Percentiles rank a stretch among this genome's conserved stretches.
phyloP scores from a whole-genome alignment of 1,140 invertebrate species.

The Diachasmimorpha longicaudata region DNA sequence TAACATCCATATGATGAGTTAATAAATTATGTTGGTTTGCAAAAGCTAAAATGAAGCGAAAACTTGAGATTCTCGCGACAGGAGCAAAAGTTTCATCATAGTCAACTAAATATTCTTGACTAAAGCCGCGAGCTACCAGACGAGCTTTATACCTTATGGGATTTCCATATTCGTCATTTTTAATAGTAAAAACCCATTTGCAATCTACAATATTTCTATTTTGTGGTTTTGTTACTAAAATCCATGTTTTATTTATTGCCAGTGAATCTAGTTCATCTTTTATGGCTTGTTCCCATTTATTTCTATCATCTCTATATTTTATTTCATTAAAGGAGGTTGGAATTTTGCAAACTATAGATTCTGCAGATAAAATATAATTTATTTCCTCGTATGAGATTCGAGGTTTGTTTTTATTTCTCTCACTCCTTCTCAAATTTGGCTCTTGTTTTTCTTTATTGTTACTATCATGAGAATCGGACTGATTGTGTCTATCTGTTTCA shows the following conservation, averaged over 20 bases:
- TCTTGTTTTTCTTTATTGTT: not conserved
- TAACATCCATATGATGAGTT: conserved; percentile 49
- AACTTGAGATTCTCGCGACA: conserved; percentile 26
- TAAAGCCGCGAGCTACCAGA: conserved; percentile 55
- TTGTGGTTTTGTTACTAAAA: conserved; percentile 42
- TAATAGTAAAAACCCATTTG: conserved; percentile 30
- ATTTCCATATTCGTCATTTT: conserved; percentile 38
- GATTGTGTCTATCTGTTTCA: not conserved
- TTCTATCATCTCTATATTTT: conserved; percentile 39
- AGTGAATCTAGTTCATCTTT: conserved; percentile 51
- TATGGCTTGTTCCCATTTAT: conserved; percentile 49
- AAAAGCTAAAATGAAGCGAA: conserved; percentile 54
- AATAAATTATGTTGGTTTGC: conserved; percentile 56
- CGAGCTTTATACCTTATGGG: conserved; percentile 51
- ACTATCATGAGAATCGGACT: not conserved
- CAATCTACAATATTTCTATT: conserved; percentile 43
- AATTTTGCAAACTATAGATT: conserved; percentile 25
- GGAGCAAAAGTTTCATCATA: conserved; percentile 43
- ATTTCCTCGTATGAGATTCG: conserved; percentile 36
- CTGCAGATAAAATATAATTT: conserved; percentile 25
- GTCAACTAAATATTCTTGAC: conserved; percentile 47
- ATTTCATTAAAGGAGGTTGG: conserved; percentile 43
- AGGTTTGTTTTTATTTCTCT: conserved; percentile 34
- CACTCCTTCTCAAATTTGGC: conserved; percentile 36
- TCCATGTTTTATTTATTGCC: conserved; percentile 49